phyloP scores from a whole-genome alignment of 2,113 vertebrate species.

The Lophius piscatorius region DNA sequence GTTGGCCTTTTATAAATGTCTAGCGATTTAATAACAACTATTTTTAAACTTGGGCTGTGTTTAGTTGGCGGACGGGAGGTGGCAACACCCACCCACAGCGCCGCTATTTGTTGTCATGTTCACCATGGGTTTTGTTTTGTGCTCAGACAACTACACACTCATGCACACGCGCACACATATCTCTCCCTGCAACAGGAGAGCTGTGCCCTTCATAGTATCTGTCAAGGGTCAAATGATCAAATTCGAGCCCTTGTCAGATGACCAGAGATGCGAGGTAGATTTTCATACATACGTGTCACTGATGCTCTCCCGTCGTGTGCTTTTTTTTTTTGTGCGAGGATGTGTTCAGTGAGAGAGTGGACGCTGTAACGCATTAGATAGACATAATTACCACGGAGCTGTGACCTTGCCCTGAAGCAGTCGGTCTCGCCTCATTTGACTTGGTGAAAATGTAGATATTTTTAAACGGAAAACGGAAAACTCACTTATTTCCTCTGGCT shows the following conservation, averaged over 20 bases:
- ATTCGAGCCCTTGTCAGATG: constrained; percentile 59
- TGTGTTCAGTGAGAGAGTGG: constrained; percentile 5
- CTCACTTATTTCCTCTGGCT: no score
- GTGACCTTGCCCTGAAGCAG: not conserved
- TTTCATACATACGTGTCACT: constrained; percentile 20
- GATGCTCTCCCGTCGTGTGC: constrained; percentile 3
- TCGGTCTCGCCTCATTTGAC: no score
- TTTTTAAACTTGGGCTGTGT: constrained; percentile 29
- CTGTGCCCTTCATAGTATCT: constrained; percentile 62
- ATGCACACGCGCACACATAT: constrained; percentile 14
- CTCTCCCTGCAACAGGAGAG: constrained; percentile 57
- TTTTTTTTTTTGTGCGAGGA: constrained; percentile 20
- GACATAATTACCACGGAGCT: not conserved
- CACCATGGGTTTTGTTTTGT: constrained; percentile 46
- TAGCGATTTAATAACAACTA: constrained; percentile 17
- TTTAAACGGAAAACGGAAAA: no score
- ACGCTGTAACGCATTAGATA: constrained; percentile 1
- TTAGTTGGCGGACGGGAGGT: constrained; percentile 40
- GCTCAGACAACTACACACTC: constrained; percentile 3
- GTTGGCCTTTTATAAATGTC: constrained; percentile 27
- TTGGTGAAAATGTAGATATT: no score
- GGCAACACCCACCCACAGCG: constrained; percentile 11
- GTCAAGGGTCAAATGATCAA: constrained; percentile 58
- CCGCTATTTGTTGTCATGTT: constrained; percentile 50
- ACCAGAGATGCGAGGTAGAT: constrained; percentile 56